Conservation (phyloP, 2,797 vertebrate genomes). For the Myiotriccus ornatus region DNA sequence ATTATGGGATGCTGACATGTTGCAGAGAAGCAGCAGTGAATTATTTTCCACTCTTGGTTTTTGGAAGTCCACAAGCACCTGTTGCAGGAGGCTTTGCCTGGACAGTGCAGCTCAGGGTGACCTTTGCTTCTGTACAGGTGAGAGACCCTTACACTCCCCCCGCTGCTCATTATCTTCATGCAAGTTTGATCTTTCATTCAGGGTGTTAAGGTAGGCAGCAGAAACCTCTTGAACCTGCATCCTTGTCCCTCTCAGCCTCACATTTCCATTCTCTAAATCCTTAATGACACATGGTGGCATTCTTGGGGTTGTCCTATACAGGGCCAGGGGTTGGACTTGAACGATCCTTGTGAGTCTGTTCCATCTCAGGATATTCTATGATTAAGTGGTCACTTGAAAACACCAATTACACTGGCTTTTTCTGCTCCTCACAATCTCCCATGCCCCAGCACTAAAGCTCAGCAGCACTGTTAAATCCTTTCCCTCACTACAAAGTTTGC, state of each 20-base stretch:
- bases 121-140: not conserved
- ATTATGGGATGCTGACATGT: not conserved
- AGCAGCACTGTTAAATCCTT: rapidly evolving
- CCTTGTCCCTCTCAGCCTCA: not conserved
- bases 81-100: not conserved
- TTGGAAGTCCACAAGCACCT: not conserved
- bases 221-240: not conserved
- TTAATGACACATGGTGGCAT: not conserved
- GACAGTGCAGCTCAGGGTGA: not conserved
- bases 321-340: not conserved
- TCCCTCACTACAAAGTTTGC: not conserved
- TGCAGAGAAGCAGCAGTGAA: not conserved
- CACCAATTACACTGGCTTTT: not conserved
- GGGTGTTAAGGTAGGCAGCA: not conserved
- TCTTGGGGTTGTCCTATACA: not conserved
- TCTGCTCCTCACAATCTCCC: not conserved
- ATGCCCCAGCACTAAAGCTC: not conserved
- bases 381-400: not conserved
- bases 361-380: not conserved
- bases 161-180: not conserved
- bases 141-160: not conserved
- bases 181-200: not conserved
- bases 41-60: not conserved
- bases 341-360: not conserved
- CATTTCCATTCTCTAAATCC: not conserved